Evolutionary conservation across 2,797 vertebrate genomes (phyloP).

Genomic region (Clarias pachynema): DNA sequence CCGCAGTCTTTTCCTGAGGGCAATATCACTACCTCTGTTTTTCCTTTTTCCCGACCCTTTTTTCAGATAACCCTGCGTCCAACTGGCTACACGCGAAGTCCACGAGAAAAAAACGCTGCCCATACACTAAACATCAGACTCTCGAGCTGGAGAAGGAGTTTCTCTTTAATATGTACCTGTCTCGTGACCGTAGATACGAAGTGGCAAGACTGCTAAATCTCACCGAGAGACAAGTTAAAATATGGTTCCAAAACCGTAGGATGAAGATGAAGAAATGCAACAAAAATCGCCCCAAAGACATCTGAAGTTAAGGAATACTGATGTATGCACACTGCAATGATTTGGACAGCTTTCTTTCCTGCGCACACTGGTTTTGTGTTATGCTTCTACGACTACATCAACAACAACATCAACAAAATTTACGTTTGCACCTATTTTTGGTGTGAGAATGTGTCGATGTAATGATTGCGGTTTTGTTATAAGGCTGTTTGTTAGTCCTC

Average conservation of each 20-base stretch:
- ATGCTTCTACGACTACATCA: constrained; percentile 25
- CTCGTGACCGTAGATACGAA: constrained; percentile 95
- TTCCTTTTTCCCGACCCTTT: constrained; percentile 55
- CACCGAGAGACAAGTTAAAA: constrained; percentile 98
- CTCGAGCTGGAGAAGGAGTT: constrained; percentile 98
- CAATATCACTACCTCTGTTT: constrained; percentile 61
- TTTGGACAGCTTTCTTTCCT: constrained; percentile 42
- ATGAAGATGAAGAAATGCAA: constrained; percentile 99
- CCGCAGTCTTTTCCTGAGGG: constrained; percentile 52
- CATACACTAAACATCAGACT: constrained; percentile 95
- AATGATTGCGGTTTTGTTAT: constrained; percentile 44
- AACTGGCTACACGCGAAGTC: constrained; percentile 98
- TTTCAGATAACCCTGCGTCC: constrained; percentile 90
- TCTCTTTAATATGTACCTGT: constrained; percentile 99
- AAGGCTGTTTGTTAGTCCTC: constrained; percentile 43
- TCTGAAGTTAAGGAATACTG: constrained; percentile 64
- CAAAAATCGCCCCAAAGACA: constrained; percentile 89
- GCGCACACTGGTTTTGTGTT: constrained; percentile 47
- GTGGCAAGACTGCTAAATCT: constrained; percentile 92
- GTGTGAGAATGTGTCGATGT: constrained; percentile 41
- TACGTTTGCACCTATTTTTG: constrained; percentile 38
- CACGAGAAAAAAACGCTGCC: constrained; percentile 94
- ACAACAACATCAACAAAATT: constrained; percentile 2
- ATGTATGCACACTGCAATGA: constrained; percentile 48
- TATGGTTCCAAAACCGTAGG: constrained; percentile 99